Conservation (phyloP, 2,113 vertebrate species). For the Myrmecobius fasciatus region DNA sequence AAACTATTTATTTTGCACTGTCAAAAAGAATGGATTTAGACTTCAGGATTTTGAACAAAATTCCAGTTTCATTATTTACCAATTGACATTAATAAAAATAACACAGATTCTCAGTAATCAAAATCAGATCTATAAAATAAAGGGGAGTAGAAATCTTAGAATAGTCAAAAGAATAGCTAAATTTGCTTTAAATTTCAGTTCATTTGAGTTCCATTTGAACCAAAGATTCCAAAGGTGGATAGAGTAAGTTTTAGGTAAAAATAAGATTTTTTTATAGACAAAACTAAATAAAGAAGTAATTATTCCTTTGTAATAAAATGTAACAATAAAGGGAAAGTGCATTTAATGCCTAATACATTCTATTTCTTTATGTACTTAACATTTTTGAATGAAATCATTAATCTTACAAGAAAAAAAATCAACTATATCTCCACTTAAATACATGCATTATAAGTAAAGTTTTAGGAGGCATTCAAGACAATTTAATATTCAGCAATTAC, state of each 20-base stretch:
- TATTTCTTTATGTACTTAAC: background rate
- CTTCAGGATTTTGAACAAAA: too few relatives aligned
- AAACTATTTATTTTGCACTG: too few relatives aligned
- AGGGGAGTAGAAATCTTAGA: background rate
- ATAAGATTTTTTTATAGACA: background rate
- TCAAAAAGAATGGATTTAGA: too few relatives aligned
- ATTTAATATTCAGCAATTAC: too few relatives aligned
- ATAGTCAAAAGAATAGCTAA: background rate
- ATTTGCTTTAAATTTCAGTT: background rate
- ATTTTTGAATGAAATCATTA: background rate
- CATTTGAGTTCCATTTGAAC: background rate
- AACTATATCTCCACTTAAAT: background rate
- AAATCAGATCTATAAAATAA: slow-evolving; percentile 4
- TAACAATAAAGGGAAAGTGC: background rate
- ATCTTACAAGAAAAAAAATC: background rate
- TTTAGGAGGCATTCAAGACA: background rate
- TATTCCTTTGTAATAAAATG: background rate
- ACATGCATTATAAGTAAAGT: background rate
- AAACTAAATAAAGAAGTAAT: background rate
- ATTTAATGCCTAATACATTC: background rate
- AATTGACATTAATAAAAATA: too few relatives aligned
- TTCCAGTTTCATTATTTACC: too few relatives aligned
- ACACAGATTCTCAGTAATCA: background rate
- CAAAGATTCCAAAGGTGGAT: background rate
- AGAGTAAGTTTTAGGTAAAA: background rate